A percentile compares a stretch with the other conserved stretches of the same genome.
These are phyloP conservation scores for Cremastinae sp. DNA, from an alignment of 2,888 invertebrate species.

Conservation along the genomic window DNA sequence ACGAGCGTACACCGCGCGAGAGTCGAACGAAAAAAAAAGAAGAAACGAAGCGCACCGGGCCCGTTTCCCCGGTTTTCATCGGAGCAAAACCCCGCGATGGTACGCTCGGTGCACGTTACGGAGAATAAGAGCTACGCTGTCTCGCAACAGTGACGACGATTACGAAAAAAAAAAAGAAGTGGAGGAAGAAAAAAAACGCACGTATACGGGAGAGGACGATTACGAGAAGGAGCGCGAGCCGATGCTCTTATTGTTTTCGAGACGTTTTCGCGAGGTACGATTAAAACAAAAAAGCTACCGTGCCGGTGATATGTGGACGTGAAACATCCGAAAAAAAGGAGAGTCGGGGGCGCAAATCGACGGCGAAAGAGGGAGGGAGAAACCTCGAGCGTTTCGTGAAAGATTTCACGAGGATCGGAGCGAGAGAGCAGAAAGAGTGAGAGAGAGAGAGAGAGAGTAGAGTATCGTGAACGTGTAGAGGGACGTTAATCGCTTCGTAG, in stretches of 20 bases:
- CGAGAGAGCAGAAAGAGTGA: slow-evolving; percentile 10
- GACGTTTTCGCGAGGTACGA: slow-evolving; percentile 5
- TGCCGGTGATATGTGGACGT: slow-evolving; percentile 28
- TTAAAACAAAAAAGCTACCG: slow-evolving; percentile 18
- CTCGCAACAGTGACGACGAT: neutral
- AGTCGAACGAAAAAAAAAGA: slow-evolving; percentile 15
- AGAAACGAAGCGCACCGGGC: neutral
- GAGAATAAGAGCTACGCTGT: neutral
- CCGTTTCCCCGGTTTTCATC: slow-evolving; percentile 20
- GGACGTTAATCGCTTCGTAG: slow-evolving; percentile 52
- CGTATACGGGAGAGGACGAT: slow-evolving; percentile 21
- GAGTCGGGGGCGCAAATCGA: slow-evolving; percentile 6
- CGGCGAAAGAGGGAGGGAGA: slow-evolving; percentile 1
- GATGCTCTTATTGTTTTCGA: neutral
- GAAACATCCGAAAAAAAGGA: slow-evolving; percentile 30
- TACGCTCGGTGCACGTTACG: neutral
- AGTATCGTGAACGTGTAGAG: slow-evolving; percentile 47
- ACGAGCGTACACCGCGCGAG: too few species aligned
- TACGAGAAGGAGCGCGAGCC: neutral
- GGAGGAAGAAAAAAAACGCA: neutral
- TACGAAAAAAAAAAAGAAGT: neutral
- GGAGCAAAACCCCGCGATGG: slow-evolving; percentile 1
- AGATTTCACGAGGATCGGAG: slow-evolving; percentile 54
- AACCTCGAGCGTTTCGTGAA: slow-evolving; percentile 33
- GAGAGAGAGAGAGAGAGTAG: slow-evolving; percentile 25